Evolutionary conservation across 2,888 invertebrate genomes (phyloP), one percentile per base, ranked within the genome.

Genomic region (Darwinula stevensoni): DNA sequence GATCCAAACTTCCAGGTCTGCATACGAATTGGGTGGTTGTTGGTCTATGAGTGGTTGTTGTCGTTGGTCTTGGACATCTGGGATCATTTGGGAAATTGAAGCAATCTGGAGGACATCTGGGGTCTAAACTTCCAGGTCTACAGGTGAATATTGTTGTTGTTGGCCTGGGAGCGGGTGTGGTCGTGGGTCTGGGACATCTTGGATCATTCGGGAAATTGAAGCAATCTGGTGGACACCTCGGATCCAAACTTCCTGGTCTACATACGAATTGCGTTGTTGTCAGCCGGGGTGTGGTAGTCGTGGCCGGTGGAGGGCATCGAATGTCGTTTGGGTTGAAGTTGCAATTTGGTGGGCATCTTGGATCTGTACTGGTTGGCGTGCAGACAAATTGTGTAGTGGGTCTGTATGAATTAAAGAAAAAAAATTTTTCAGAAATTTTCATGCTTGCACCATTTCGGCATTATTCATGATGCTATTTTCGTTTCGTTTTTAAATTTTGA

Each of bases 51-150:
- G 31, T 29, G 22, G 17, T 34, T n/a, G n/a, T n/a, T n/a, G n/a
- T n/a, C n/a, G n/a, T n/a, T n/a, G n/a, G n/a, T n/a, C n/a, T n/a
- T n/a, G n/a, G n/a, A n/a, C n/a, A n/a, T n/a, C n/a, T n/a, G n/a
- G n/a, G n/a, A n/a, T n/a, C n/a, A n/a, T n/a, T n/a, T n/a, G n/a
- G n/a, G n/a, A n/a, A n/a, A n/a, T n/a, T n/a, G n/a, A n/a, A n/a
- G n/a, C n/a, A n/a, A n/a, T n/a, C n/a, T n/a, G n/a, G 22, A 9
- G 22, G 22, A 17, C 31, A 33, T 12, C 31, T 17, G n/a, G 37
- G 34, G 22, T 36, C 35, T 12, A 17, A 29, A 16, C 36, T 32
- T 4, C 32, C 34, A 14, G 35, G 34, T 11, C 16, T 15, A 29
- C 34, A 35, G 11, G 28, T 14, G 17, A 13, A 32, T 16, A 27